Percentiles rank a stretch among this genome's conserved stretches.
Evolutionary conservation across 2,113 vertebrate genomes (phyloP).

Genomic region (Colius striatus): DNA sequence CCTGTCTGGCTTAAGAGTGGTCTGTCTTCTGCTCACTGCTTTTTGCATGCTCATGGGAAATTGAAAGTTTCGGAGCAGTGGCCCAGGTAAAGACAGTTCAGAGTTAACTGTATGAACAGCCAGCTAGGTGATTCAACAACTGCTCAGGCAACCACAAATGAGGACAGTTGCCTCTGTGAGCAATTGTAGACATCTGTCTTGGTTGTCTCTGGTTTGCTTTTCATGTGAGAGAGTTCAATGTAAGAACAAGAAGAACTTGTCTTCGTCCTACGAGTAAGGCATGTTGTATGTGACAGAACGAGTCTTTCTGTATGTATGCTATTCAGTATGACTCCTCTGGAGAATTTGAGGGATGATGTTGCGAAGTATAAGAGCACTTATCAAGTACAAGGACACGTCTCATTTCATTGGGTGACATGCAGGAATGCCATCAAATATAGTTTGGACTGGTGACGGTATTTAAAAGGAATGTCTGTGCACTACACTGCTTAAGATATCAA

Average conservation of each 20-base stretch:
- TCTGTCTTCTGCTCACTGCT: conserved; percentile 28
- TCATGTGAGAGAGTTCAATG: neutral
- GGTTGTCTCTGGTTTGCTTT: neutral
- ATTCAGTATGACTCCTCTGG: neutral
- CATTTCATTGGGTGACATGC: neutral
- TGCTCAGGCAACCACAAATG: neutral
- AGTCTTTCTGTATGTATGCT: neutral
- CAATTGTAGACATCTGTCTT: neutral
- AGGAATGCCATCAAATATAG: neutral
- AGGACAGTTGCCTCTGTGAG: neutral
- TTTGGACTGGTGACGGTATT: neutral
- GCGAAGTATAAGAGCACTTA: neutral
- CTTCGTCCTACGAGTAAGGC: accelerated
- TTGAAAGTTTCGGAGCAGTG: neutral
- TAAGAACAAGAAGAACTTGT: neutral
- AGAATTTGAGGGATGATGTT: neutral
- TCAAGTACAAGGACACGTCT: neutral
- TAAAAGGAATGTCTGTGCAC: neutral
- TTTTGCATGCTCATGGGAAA: neutral
- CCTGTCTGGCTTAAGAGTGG: conserved; percentile 37
- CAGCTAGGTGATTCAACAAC: neutral
- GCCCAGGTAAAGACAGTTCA: neutral
- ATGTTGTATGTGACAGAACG: neutral
- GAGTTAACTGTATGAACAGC: neutral
- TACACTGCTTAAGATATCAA: neutral